A percentile compares a stretch with the other conserved stretches of the same genome.
These are phyloP conservation scores for Ovis canadensis DNA, from an alignment of 2,113 vertebrate species.

Conservation along the genomic window DNA sequence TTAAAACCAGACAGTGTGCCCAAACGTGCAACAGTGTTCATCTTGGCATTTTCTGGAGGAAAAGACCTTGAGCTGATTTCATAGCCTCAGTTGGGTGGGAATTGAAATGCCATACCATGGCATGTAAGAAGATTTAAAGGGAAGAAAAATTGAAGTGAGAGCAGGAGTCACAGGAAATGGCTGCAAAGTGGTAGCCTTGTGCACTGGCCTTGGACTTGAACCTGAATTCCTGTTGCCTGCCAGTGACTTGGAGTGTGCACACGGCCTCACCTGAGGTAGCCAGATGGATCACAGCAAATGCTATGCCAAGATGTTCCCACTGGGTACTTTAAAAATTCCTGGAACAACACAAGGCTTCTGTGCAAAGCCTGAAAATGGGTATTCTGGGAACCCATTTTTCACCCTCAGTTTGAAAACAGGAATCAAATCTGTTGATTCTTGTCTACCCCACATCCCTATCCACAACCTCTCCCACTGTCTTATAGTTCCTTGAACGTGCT, in stretches of 20 bases:
- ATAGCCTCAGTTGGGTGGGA: neutral
- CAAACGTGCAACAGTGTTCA: neutral
- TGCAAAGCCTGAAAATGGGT: conserved; percentile 31
- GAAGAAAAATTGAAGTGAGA: neutral
- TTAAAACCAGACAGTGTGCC: neutral
- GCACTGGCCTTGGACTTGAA: conserved; percentile 21
- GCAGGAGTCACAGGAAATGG: neutral
- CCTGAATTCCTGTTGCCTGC: conserved; percentile 1
- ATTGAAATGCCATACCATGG: neutral
- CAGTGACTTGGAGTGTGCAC: neutral
- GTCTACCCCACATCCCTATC: neutral
- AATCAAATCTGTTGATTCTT: conserved; percentile 31
- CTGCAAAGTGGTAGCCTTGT: neutral
- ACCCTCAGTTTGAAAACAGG: conserved; percentile 40
- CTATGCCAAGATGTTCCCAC: conserved; percentile 22
- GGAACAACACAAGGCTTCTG: conserved; percentile 41
- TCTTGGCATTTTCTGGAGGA: neutral
- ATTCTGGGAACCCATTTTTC: conserved; percentile 33
- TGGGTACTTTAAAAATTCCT: conserved; percentile 41
- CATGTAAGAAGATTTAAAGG: neutral
- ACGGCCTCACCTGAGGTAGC: conserved; percentile 16
- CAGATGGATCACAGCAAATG: conserved; percentile 22
- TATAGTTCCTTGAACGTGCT: neutral
- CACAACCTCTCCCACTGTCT: neutral
- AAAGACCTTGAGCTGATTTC: neutral